These are phyloP conservation scores for Cyrtorhinus lividipennis DNA, from an alignment of 1,140 invertebrate genomes.

Conservation along the genomic window DNA sequence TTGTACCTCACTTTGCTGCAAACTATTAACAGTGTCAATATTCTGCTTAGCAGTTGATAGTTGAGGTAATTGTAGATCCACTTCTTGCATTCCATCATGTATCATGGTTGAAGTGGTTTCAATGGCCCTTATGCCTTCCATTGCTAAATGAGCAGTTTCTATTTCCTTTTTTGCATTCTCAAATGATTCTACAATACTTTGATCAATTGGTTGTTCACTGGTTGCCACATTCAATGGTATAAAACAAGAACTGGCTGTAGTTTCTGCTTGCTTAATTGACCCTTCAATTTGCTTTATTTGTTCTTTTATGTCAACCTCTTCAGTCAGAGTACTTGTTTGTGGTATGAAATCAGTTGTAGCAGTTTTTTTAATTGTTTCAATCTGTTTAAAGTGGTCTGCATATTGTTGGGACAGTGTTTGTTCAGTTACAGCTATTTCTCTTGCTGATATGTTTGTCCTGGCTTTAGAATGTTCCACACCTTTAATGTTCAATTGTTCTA, in stretches of 20 bases:
- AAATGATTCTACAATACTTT: slow-evolving; percentile 8
- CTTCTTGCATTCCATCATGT: neutral
- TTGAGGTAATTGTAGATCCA: neutral
- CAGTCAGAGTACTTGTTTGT: slow-evolving; percentile 15
- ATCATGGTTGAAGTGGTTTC: slow-evolving; percentile 4
- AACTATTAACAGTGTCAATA: slow-evolving; percentile 11
- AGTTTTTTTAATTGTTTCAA: slow-evolving; percentile 24
- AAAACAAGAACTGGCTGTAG: slow-evolving; percentile 11
- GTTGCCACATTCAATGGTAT: slow-evolving; percentile 20
- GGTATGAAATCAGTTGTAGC: slow-evolving; percentile 16
- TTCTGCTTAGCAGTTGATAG: slow-evolving; percentile 5
- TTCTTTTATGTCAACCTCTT: slow-evolving; percentile 20
- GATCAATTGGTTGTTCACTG: slow-evolving; percentile 13
- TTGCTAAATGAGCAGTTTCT: neutral
- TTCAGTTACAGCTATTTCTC: slow-evolving; percentile 14
- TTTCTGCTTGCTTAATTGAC: slow-evolving; percentile 15
- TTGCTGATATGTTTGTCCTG: slow-evolving; percentile 1
- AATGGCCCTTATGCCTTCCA: slow-evolving; percentile 13
- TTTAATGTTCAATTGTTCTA: neutral
- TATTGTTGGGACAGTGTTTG: slow-evolving; percentile 13
- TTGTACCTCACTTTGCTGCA: neutral
- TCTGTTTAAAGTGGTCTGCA: slow-evolving; percentile 16
- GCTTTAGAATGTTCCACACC: slow-evolving; percentile 2
- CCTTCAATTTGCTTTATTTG: slow-evolving; percentile 19
- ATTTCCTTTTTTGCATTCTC: neutral